Evolutionary conservation across 30 jellyfish, hydroid and myxozoan species (phyloP).

Genomic region (Aurelia aurita complex sp. Pacific): DNA sequence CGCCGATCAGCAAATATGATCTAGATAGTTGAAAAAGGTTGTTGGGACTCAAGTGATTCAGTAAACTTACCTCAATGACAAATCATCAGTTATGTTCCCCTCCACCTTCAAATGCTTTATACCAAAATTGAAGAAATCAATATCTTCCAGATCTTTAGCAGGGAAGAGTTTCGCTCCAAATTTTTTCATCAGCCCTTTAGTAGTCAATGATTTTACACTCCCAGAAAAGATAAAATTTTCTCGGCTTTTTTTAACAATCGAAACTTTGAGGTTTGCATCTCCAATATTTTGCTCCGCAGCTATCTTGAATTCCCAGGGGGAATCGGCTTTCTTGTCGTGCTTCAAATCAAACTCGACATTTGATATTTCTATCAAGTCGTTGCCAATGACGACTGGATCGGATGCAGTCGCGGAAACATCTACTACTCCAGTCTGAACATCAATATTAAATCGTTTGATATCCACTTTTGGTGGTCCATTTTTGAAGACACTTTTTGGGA

Average conservation of each 20-base stretch:
- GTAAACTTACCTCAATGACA: slow-evolving; percentile 53
- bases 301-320: slow-evolving; percentile 66
- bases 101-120: slow-evolving; percentile 47
- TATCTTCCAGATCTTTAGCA: slow-evolving; percentile 40
- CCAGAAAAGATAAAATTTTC: slow-evolving; percentile 27
- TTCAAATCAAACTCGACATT: slow-evolving; percentile 59
- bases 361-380: slow-evolving; percentile 30
- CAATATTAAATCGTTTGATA: slow-evolving; percentile 60
- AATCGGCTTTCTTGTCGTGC: slow-evolving; percentile 57
- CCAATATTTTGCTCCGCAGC: slow-evolving; percentile 71
- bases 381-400: slow-evolving; percentile 69
- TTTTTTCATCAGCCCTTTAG: slow-evolving; percentile 44
- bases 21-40: too few relatives aligned
- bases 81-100: slow-evolving; percentile 50
- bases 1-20: too few relatives aligned
- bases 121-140: slow-evolving; percentile 79
- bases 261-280: slow-evolving; percentile 29
- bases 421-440: slow-evolving; percentile 56
- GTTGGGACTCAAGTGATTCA: too few relatives aligned
- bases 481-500: slow-evolving; percentile 49
- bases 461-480: slow-evolving; percentile 71
- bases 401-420: slow-evolving; percentile 64
- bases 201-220: slow-evolving; percentile 42
- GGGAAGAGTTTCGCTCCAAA: slow-evolving; percentile 74
- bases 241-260: slow-evolving; percentile 54